phyloP scores from a whole-genome alignment of 2,113 vertebrate genomes.

The Oryctolagus cuniculus region DNA sequence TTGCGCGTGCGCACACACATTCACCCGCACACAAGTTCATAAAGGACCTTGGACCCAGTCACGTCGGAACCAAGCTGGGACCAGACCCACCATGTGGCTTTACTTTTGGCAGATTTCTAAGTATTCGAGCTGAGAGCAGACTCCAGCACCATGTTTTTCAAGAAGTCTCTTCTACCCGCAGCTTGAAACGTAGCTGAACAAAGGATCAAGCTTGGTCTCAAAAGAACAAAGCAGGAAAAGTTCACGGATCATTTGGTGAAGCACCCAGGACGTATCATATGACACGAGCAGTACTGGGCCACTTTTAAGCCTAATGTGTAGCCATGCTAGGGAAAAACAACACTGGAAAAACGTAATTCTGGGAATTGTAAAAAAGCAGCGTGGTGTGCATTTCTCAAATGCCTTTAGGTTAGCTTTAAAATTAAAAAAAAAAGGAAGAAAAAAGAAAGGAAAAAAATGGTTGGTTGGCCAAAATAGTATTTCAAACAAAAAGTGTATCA shows the following conservation, averaged over 20 bases:
- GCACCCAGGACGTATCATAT: slow-evolving; percentile 75
- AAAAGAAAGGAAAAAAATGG: background rate
- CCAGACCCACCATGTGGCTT: slow-evolving; percentile 75
- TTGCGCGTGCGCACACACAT: background rate
- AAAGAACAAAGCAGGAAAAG: slow-evolving; percentile 79
- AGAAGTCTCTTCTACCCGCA: slow-evolving; percentile 68
- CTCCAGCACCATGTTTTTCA: slow-evolving; percentile 77
- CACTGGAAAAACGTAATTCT: slow-evolving; percentile 38
- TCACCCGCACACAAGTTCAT: background rate
- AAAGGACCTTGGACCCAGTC: background rate
- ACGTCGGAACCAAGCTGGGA: slow-evolving; percentile 71
- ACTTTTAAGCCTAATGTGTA: slow-evolving; percentile 66
- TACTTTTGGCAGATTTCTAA: slow-evolving; percentile 75
- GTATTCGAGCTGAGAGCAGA: slow-evolving; percentile 77
- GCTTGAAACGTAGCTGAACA: slow-evolving; percentile 63
- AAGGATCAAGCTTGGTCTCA: slow-evolving; percentile 76
- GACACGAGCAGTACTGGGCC: slow-evolving; percentile 72
- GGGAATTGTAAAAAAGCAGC: slow-evolving; percentile 20
- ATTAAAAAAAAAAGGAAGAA: too few relatives aligned
- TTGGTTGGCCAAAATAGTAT: slow-evolving; percentile 37
- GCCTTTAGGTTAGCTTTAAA: background rate
- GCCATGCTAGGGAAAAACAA: slow-evolving; percentile 35
- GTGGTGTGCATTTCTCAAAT: slow-evolving; percentile 25
- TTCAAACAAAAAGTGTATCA: slow-evolving; percentile 48
- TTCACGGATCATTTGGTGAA: slow-evolving; percentile 75